phyloP scores from a whole-genome alignment of 1,140 invertebrate species.

The Pygmarrhopalites habei region DNA sequence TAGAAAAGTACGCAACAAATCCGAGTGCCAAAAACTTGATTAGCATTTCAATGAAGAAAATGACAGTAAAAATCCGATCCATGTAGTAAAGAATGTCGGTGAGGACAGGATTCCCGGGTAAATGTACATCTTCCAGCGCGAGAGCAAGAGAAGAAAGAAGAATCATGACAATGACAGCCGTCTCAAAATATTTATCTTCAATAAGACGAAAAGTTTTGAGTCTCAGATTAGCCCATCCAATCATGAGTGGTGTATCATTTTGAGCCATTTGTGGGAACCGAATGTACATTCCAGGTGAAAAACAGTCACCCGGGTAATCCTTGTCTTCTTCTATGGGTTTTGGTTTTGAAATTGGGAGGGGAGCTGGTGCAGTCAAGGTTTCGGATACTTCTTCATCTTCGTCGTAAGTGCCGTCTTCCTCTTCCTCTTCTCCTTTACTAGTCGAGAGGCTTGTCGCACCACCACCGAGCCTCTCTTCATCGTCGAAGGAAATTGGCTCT shows the following conservation, averaged over 20 bases:
- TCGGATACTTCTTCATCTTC: slow-evolving; percentile 42
- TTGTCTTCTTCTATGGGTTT: slow-evolving; percentile 42
- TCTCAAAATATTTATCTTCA: slow-evolving; percentile 99
- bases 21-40: slow-evolving; percentile 97
- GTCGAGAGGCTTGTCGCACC: slow-evolving; percentile 80
- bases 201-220: slow-evolving; percentile 89
- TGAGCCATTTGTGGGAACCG: slow-evolving; percentile 77
- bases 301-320: slow-evolving; percentile 86
- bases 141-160: slow-evolving; percentile 92
- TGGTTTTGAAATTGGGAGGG: neutral
- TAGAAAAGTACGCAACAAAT: slow-evolving; percentile 95
- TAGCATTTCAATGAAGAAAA: slow-evolving; percentile 98
- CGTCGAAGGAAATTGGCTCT: slow-evolving; percentile 51
- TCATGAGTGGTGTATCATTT: slow-evolving; percentile 84
- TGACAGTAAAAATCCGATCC: slow-evolving; percentile 96
- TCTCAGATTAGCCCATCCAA: slow-evolving; percentile 84
- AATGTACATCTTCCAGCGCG: slow-evolving; percentile 92
- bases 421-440: slow-evolving; percentile 48
- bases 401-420: slow-evolving; percentile 51
- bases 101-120: slow-evolving; percentile 77
- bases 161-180: slow-evolving; percentile 97
- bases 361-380: neutral
- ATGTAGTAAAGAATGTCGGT: slow-evolving; percentile 91
- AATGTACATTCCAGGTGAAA: slow-evolving; percentile 78
- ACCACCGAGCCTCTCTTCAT: slow-evolving; percentile 69